phyloP scores from a whole-genome alignment of 2,888 invertebrate genomes.

The Xanthorhoe spadicearia region DNA sequence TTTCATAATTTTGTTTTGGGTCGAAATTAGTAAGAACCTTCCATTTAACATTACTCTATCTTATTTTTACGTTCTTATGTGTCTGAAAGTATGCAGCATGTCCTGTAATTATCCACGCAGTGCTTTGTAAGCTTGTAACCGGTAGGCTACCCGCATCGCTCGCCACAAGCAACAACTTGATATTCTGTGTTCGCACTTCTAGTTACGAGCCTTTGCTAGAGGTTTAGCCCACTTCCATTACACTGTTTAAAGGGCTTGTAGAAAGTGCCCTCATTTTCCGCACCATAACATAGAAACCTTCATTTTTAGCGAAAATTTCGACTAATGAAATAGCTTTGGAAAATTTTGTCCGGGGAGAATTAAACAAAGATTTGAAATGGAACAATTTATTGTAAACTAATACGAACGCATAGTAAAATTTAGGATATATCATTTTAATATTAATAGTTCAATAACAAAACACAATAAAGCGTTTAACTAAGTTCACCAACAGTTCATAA shows the following conservation, averaged over 20 bases:
- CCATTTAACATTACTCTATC: not conserved
- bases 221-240: conserved; percentile 40
- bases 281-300: conserved; percentile 31
- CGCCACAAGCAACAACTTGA: conserved; percentile 19
- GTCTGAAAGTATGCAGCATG: conserved; percentile 7
- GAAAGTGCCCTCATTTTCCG: conserved; percentile 37
- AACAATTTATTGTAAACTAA: conserved; percentile 84
- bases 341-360: conserved; percentile 28
- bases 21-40: not conserved
- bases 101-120: conserved; percentile 23
- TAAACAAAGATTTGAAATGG: conserved; percentile 61
- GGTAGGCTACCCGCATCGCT: conserved; percentile 12
- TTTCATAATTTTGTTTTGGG: too few relatives aligned
- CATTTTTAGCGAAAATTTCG: conserved; percentile 26
- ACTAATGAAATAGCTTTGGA: conserved; percentile 7
- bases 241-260: conserved; percentile 35
- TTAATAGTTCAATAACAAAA: conserved; percentile 80
- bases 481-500: conserved; percentile 78
- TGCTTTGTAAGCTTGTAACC: conserved; percentile 16
- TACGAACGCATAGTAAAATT: conserved; percentile 83
- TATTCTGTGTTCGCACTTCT: conserved; percentile 34
- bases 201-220: conserved; percentile 37
- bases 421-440: conserved; percentile 82
- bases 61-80: not conserved
- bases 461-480: conserved; percentile 79